These are phyloP conservation scores for Cheilosia impressa DNA, from an alignment of 2,888 invertebrate genomes.

Conservation along the genomic window DNA sequence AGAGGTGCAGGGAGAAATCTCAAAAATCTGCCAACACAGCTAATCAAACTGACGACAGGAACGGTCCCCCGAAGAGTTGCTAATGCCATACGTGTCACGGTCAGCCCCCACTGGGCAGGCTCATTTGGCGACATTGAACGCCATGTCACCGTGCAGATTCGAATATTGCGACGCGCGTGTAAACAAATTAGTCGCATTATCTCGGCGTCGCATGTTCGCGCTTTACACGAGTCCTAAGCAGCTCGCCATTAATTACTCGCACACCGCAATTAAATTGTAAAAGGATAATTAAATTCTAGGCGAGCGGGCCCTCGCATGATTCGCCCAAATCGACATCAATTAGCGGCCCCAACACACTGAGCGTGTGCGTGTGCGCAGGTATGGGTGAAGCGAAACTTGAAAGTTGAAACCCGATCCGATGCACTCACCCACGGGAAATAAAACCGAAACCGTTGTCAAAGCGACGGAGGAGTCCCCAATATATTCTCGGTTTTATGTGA, in stretches of 20 bases:
- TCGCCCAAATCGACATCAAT: constrained; percentile 63
- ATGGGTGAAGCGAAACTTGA: constrained; percentile 23
- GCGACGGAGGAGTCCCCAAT: constrained; percentile 61
- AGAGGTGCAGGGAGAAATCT: constrained; percentile 40
- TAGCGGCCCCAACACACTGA: constrained; percentile 24
- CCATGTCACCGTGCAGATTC: constrained; percentile 33
- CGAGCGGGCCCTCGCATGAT: constrained; percentile 37
- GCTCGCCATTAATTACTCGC: constrained; percentile 64
- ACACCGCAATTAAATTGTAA: constrained; percentile 63
- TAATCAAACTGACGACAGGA: constrained; percentile 74
- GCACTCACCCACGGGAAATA: constrained; percentile 72
- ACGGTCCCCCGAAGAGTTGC: constrained; percentile 68
- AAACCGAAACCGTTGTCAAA: constrained; percentile 72
- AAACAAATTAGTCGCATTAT: constrained; percentile 74
- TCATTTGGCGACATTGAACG: constrained; percentile 63
- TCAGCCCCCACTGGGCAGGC: constrained; percentile 65
- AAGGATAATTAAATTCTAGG: constrained; percentile 51
- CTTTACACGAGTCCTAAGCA: constrained; percentile 61
- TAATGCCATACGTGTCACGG: constrained; percentile 50
- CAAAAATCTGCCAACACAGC: constrained; percentile 67
- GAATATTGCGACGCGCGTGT: constrained; percentile 37
- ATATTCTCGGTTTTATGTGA: constrained; percentile 67
- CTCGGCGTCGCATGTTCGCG: constrained; percentile 66
- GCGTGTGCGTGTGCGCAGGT: not conserved
- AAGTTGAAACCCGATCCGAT: constrained; percentile 64